Percentiles rank a stretch among this genome's conserved stretches.
These are phyloP conservation scores for Hybognathus amarus DNA, from an alignment of 2,797 vertebrate species.

Conservation along the genomic window DNA sequence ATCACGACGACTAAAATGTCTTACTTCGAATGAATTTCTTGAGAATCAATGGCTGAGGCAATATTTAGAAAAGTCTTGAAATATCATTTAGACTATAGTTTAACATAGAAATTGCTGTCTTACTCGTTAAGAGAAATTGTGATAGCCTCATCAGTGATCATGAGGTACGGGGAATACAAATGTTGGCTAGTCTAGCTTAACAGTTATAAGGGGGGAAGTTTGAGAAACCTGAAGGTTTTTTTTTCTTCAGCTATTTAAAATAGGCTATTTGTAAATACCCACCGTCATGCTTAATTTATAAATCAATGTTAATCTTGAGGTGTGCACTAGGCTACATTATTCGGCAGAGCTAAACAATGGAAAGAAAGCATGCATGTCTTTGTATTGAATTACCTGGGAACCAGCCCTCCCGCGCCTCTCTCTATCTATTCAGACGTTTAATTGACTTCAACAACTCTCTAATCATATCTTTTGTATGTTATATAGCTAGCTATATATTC, in stretches of 20 bases:
- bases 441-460: slow-evolving; percentile 8
- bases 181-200: not conserved
- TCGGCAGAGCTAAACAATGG: slow-evolving; percentile 6
- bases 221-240: not conserved
- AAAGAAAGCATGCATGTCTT: slow-evolving; percentile 6
- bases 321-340: not conserved
- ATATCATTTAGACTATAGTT: not conserved
- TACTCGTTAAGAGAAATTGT: not conserved
- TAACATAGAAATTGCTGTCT: not conserved
- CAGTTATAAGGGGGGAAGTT: not conserved
- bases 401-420: not conserved
- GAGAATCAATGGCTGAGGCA: not conserved
- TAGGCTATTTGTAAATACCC: not conserved
- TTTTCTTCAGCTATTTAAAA: not conserved
- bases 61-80: not conserved
- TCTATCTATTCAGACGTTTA: not conserved
- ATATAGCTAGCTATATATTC: not conserved
- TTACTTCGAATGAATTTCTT: slow-evolving; percentile 24
- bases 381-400: slow-evolving; percentile 15
- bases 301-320: not conserved
- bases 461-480: not conserved
- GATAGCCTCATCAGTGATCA: not conserved
- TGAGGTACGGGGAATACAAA: not conserved
- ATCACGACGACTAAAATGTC: slow-evolving; percentile 38
- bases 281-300: not conserved